These are phyloP conservation scores for Rotaria socialis DNA, from an alignment of 2,888 invertebrate genomes.

Conservation along the genomic window DNA sequence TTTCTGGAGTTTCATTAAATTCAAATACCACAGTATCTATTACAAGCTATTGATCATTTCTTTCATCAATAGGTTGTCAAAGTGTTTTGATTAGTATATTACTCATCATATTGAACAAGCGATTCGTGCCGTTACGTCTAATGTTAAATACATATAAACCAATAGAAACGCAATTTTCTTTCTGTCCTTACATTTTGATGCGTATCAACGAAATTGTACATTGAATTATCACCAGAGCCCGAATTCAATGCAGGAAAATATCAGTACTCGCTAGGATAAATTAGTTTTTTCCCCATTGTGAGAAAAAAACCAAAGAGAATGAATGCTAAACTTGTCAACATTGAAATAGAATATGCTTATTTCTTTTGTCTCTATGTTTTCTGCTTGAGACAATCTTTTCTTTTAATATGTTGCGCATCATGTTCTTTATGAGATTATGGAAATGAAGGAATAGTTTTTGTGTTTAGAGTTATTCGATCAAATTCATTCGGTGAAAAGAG, in stretches of 20 bases:
- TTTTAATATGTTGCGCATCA: neutral
- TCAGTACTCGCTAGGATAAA: neutral
- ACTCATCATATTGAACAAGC: too few species aligned
- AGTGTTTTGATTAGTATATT: too few species aligned
- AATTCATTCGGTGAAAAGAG: neutral
- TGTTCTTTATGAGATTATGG: neutral
- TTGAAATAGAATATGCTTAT: neutral
- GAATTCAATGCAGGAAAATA: neutral
- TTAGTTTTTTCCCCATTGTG: neutral
- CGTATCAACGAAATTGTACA: neutral
- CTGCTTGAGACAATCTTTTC: neutral
- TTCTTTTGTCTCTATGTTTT: neutral
- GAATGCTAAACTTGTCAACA: neutral
- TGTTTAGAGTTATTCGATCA: neutral
- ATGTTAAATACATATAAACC: too few species aligned
- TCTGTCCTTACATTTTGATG: neutral
- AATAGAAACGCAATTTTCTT: too few species aligned
- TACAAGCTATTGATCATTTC: too few species aligned
- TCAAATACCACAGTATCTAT: too few species aligned
- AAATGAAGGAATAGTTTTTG: neutral
- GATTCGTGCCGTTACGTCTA: too few species aligned
- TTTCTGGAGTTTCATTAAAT: too few species aligned
- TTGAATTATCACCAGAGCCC: neutral
- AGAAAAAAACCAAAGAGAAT: neutral
- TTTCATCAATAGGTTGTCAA: too few species aligned